Percentiles rank a stretch among this genome's conserved stretches.
phyloP scores from a whole-genome alignment of 2,888 invertebrate genomes.

The Caenorhabditis sinica region DNA sequence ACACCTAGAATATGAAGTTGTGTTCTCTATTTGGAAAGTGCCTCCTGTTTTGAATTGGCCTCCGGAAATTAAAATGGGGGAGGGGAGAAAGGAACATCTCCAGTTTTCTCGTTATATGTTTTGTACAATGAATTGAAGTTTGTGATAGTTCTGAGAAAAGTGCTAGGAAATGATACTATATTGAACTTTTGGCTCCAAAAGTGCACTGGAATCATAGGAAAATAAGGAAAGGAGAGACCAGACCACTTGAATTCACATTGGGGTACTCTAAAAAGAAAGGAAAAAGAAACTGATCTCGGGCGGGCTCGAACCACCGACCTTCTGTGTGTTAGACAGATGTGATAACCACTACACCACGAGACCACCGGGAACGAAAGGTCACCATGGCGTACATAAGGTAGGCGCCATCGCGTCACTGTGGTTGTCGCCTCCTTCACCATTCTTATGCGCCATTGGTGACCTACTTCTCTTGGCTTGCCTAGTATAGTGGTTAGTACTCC shows the following conservation, averaged over 20 bases:
- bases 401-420: background rate
- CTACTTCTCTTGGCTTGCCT: constrained; percentile 59
- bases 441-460: background rate
- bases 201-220: too few relatives aligned
- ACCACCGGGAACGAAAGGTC: constrained; percentile 38
- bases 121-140: background rate
- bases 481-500: constrained; percentile 82
- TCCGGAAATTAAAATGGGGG: constrained; percentile 14
- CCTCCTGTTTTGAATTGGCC: background rate
- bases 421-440: background rate
- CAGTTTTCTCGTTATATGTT: too few relatives aligned
- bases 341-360: constrained; percentile 82
- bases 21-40: too few relatives aligned
- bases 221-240: too few relatives aligned
- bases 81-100: too few relatives aligned
- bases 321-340: constrained; percentile 83
- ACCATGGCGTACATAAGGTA: background rate
- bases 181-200: background rate
- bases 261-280: background rate
- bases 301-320: constrained; percentile 82
- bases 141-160: background rate
- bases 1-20: too few relatives aligned
- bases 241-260: background rate
- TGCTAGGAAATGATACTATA: background rate
- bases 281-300: constrained; percentile 77